phyloP scores from a whole-genome alignment of 2,888 invertebrate genomes.

The Rotaria magnacalcarata region DNA sequence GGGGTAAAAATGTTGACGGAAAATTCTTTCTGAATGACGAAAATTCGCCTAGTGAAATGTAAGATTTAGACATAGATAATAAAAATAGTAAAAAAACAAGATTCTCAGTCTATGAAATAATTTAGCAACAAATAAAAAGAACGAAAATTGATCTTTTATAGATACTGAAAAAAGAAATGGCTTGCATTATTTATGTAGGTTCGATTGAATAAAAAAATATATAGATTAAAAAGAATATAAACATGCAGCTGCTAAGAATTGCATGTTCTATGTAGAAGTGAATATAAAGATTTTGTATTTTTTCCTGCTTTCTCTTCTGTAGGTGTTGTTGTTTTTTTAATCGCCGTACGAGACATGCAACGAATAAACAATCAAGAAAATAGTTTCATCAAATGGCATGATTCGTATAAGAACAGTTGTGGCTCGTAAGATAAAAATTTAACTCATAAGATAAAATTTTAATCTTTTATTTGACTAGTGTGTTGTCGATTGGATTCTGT shows the following conservation, averaged over 20 bases:
- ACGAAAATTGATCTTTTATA: neutral
- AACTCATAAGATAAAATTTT: neutral
- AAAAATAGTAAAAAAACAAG: neutral
- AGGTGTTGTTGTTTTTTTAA: constrained; percentile 35
- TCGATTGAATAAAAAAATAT: neutral
- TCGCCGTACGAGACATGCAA: constrained; percentile 28
- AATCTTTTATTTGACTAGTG: neutral
- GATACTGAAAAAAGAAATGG: neutral
- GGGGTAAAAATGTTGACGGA: neutral
- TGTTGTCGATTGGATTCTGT: neutral
- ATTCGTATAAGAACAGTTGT: neutral
- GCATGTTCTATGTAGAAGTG: too few relatives aligned
- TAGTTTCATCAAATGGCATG: neutral
- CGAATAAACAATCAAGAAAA: constrained; percentile 27
- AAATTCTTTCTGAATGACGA: neutral
- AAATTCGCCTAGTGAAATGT: neutral
- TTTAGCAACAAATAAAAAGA: too few relatives aligned
- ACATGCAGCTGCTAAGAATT: neutral
- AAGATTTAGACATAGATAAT: neutral
- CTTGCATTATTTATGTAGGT: neutral
- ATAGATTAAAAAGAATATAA: too few relatives aligned
- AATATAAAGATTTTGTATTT: neutral
- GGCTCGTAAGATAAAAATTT: neutral
- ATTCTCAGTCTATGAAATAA: neutral
- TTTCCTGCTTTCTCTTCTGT: too few relatives aligned